These are phyloP conservation scores for Uloborus plumipes DNA, from an alignment of 2,888 invertebrate species.

Conservation along the genomic window DNA sequence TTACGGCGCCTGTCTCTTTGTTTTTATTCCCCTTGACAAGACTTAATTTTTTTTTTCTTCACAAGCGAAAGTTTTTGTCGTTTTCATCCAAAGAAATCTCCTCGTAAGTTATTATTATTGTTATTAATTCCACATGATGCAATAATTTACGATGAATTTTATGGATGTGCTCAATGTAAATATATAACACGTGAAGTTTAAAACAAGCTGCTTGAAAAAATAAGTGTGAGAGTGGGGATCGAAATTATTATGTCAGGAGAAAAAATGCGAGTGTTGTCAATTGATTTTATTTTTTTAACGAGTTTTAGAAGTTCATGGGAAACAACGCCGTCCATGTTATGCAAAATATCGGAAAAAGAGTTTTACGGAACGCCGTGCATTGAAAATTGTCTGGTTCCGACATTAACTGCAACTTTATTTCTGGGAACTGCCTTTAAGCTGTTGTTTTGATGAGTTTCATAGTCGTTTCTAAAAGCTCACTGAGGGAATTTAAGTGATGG, in stretches of 20 bases:
- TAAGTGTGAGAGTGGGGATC: not conserved
- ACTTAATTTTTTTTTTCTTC: conserved; percentile 1
- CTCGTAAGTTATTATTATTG: conserved; percentile 21
- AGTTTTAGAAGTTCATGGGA: no score
- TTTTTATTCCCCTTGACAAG: conserved; percentile 10
- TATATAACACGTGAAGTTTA: not conserved
- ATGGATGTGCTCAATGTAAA: conserved; percentile 2
- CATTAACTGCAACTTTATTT: conserved; percentile 12
- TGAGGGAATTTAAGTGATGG: no score
- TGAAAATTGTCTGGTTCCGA: not conserved
- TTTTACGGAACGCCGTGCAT: not conserved
- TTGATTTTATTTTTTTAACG: conserved; percentile 14
- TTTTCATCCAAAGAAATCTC: not conserved
- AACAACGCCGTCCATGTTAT: no score
- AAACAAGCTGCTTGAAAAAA: no score
- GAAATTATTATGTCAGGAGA: not conserved
- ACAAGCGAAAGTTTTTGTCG: not conserved
- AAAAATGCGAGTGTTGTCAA: not conserved
- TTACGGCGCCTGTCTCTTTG: not conserved
- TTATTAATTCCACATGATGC: conserved; percentile 18
- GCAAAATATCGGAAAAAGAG: conserved; percentile 18
- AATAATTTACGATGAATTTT: conserved; percentile 13
- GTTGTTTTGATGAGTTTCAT: conserved; percentile 7
- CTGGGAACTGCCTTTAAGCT: conserved; percentile 1
- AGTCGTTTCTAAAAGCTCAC: no score